phyloP scores from a whole-genome alignment of 2,888 invertebrate genomes.

The Emmelina monodactyla region DNA sequence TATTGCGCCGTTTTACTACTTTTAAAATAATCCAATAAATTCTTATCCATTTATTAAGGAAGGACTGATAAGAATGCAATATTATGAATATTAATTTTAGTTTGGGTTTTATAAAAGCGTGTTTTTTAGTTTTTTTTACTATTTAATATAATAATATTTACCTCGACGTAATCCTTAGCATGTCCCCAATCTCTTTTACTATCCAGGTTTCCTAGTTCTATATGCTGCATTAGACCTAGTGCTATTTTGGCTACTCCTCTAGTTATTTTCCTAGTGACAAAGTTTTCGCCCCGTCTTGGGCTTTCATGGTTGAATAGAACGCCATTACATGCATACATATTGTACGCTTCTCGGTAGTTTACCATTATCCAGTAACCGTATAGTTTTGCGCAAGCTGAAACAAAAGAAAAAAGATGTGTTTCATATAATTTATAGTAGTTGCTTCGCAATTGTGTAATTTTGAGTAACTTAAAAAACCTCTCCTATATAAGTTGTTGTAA shows the following conservation, averaged over 20 bases:
- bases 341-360: conserved; percentile 95
- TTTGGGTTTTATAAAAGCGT: no score
- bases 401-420: no score
- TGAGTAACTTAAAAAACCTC: no score
- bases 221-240: conserved; percentile 81
- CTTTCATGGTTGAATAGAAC: conserved; percentile 97
- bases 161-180: conserved; percentile 94
- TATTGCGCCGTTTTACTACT: no score
- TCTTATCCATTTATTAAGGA: no score
- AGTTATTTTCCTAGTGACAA: conserved; percentile 98
- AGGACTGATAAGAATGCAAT: no score
- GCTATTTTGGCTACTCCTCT: conserved; percentile 96
- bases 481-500: no score
- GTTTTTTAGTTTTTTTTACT: no score
- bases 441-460: no score
- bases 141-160: conserved; percentile 38
- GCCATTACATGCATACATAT: conserved; percentile 95
- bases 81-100: no score
- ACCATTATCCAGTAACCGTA: conserved; percentile 97
- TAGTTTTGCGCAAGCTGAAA: conserved; percentile 91
- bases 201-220: conserved; percentile 95
- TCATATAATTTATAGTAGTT: no score
- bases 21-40: no score
- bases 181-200: conserved; percentile 98
- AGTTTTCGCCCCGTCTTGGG: conserved; percentile 95